A percentile compares a stretch with the other conserved stretches of the same genome.
These are phyloP conservation scores for Psilopogon haemacephalus DNA, from an alignment of 2,113 vertebrate species.

Conservation along the genomic window DNA sequence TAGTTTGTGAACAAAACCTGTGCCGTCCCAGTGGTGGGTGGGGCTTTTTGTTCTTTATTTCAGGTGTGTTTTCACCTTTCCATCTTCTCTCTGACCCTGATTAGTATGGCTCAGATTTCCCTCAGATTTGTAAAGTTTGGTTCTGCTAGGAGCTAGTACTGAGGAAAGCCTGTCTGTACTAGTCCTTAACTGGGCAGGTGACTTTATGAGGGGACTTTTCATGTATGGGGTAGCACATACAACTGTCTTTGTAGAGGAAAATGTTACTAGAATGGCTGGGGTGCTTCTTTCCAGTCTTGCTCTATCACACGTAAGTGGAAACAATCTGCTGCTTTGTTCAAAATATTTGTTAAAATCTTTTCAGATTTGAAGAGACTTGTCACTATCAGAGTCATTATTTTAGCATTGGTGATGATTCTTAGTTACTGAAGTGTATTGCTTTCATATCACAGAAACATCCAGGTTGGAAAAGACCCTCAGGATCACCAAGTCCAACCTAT, in stretches of 20 bases:
- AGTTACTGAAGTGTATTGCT: background rate
- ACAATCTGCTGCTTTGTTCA: background rate
- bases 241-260: background rate
- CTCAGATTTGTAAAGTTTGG: background rate
- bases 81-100: background rate
- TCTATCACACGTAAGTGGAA: background rate
- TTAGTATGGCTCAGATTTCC: background rate
- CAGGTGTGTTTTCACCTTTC: background rate
- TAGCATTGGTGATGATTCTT: background rate
- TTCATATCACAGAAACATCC: too few species aligned
- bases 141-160: background rate
- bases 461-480: too few species aligned
- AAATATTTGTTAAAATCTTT: constrained; percentile 3
- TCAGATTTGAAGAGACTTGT: background rate
- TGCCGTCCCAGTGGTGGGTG: background rate
- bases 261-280: background rate
- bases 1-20: background rate
- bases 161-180: background rate
- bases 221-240: too few species aligned
- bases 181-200: background rate
- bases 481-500: too few species aligned
- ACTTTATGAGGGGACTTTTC: background rate
- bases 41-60: background rate
- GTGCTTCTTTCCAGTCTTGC: background rate
- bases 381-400: background rate